Evolutionary conservation across 2,888 invertebrate genomes (phyloP).

Genomic region (Colostygia pectinataria): DNA sequence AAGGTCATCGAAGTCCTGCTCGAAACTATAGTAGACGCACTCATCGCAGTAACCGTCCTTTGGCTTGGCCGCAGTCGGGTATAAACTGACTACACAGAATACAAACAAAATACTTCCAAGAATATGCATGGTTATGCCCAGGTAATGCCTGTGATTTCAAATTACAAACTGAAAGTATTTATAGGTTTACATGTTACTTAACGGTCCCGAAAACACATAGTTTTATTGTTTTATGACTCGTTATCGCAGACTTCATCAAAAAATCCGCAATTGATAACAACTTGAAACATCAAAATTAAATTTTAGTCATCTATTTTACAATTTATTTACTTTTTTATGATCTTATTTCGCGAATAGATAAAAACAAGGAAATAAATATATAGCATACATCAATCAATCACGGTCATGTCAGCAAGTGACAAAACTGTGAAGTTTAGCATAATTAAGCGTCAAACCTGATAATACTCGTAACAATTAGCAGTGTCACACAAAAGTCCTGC

Average conservation of each 20-base stretch:
- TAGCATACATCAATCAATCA: no score
- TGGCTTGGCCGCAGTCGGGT: constrained; percentile 1
- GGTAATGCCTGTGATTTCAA: background rate
- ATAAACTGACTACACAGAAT: background rate
- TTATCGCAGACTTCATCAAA: constrained; percentile 1
- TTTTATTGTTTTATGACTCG: background rate
- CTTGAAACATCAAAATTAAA: background rate
- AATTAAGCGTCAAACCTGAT: no score
- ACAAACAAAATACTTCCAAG: constrained; percentile 2
- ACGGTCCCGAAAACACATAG: background rate
- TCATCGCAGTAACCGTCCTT: background rate
- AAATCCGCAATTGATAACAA: background rate
- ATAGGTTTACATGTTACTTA: background rate
- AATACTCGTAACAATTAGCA: no score
- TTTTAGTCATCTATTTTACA: background rate
- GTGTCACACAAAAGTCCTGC: no score
- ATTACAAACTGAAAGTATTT: background rate
- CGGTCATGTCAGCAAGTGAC: no score
- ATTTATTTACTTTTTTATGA: background rate
- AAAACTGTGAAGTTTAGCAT: no score
- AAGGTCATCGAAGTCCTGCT: background rate
- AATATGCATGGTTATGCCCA: background rate
- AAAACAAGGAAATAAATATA: background rate
- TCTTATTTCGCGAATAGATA: background rate
- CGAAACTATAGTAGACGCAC: constrained; percentile 8